Conservation (phyloP, 1,140 invertebrate species). For the Melanaphis sacchari region DNA sequence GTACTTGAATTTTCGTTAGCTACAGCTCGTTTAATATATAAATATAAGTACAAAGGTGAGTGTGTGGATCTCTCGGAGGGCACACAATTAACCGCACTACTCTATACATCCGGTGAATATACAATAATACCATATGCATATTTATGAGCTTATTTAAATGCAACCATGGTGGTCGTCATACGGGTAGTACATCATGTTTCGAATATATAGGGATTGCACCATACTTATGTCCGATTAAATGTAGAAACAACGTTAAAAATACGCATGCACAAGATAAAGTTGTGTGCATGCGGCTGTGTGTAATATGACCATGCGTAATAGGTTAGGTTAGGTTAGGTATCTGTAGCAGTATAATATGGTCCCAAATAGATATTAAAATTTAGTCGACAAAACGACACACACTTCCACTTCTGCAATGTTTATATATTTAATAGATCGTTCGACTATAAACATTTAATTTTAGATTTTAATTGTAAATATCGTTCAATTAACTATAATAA, state of each 20-base stretch:
- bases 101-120: not conserved
- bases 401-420: not conserved
- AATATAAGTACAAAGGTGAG: not conserved
- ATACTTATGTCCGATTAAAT: constrained; percentile 35
- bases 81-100: constrained; percentile 30
- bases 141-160: constrained; percentile 41
- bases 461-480: not conserved
- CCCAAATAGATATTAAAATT: not conserved
- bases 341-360: not conserved
- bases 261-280: not conserved
- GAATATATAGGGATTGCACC: not conserved
- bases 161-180: not conserved
- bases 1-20: constrained; percentile 47
- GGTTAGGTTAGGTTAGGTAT: not conserved
- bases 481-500: not conserved
- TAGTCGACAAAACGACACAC: no score
- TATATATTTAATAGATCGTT: not conserved
- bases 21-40: constrained; percentile 7
- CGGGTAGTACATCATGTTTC: not conserved
- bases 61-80: not conserved
- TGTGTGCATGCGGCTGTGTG: not conserved
- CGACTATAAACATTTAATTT: not conserved
- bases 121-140: not conserved
- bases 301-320: not conserved
- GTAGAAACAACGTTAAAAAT: not conserved